A percentile compares a stretch with the other conserved stretches of the same genome.
Conservation (phyloP, 2,797 vertebrate genomes). For the Lepilemur septentrionalis region DNA sequence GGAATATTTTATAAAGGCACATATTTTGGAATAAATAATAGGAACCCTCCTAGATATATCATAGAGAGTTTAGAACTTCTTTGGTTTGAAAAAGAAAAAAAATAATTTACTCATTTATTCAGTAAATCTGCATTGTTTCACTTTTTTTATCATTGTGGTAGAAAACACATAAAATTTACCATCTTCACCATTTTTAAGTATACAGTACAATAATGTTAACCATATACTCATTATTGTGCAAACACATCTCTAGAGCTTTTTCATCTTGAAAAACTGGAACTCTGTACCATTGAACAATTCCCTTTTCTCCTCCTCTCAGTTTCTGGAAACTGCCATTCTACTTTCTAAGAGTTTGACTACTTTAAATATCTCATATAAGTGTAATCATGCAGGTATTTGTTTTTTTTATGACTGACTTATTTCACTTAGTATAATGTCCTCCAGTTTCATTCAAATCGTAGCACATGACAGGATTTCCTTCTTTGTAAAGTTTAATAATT, state of each 20-base stretch:
- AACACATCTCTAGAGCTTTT: not conserved
- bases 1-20: slow-evolving; percentile 11
- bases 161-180: not conserved
- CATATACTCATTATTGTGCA: not conserved
- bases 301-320: not conserved
- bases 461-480: not conserved
- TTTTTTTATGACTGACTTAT: not conserved
- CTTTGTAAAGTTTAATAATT: no score
- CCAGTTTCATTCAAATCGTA: not conserved
- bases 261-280: not conserved
- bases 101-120: not conserved
- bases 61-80: slow-evolving; percentile 20
- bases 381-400: not conserved
- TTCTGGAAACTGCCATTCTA: not conserved
- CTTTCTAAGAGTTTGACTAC: not conserved
- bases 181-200: not conserved
- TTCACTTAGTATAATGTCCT: not conserved
- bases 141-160: not conserved
- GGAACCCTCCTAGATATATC: not conserved
- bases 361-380: not conserved
- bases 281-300: not conserved
- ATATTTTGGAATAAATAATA: slow-evolving; percentile 49
- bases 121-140: not conserved
- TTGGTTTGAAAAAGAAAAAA: not conserved
- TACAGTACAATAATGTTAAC: not conserved